Percentiles rank a stretch among this genome's conserved stretches.
Conservation (phyloP, 2,113 vertebrate genomes). For the Leucosticte australis region DNA sequence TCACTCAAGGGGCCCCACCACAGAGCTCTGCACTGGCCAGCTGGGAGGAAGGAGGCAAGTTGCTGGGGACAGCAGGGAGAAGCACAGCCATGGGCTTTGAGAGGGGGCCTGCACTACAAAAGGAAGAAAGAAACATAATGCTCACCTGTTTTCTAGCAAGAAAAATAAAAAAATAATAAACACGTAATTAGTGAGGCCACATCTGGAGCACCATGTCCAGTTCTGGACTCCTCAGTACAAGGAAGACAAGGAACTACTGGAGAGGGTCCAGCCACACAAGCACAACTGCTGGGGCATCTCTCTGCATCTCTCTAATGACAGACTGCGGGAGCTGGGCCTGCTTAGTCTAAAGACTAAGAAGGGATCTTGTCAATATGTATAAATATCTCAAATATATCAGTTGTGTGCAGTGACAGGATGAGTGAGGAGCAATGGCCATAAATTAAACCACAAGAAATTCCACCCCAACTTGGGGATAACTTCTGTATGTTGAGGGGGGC, state of each 20-base stretch:
- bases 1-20: not conserved
- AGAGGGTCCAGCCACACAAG: not conserved
- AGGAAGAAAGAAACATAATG: not conserved
- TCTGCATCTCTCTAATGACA: not conserved
- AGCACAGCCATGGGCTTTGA: not conserved
- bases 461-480: not conserved
- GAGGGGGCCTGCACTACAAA: not conserved
- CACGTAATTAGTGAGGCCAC: not conserved
- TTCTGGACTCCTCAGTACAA: not conserved
- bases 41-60: accelerated
- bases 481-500: not conserved
- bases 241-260: not conserved
- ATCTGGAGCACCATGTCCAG: not conserved
- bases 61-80: not conserved
- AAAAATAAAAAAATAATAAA: not conserved
- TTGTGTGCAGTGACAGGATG: accelerated
- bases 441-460: not conserved
- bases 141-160: not conserved
- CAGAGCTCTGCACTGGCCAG: not conserved
- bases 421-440: not conserved
- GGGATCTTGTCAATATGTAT: not conserved
- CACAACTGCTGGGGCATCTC: too few species aligned
- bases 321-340: not conserved
- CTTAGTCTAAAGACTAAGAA: not conserved
- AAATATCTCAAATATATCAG: not conserved